These are phyloP conservation scores for Petaurus breviceps DNA, from an alignment of 2,113 vertebrate species.

Conservation along the genomic window DNA sequence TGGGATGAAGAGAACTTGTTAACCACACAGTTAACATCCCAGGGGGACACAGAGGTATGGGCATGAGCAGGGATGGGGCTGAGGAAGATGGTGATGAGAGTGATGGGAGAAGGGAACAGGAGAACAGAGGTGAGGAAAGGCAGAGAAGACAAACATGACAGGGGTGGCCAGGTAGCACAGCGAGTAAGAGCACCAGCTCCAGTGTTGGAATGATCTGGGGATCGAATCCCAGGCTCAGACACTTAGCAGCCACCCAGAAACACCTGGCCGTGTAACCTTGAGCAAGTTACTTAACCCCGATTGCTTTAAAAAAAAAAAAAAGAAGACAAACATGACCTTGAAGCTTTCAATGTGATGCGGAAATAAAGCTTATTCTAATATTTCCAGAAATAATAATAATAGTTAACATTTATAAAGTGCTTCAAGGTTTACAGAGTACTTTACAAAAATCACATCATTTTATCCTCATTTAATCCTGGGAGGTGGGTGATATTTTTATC, in stretches of 20 bases:
- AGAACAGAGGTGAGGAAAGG: neutral
- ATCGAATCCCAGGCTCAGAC: no score
- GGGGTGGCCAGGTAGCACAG: no score
- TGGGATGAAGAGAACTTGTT: neutral
- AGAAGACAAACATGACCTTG: neutral
- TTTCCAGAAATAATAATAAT: neutral
- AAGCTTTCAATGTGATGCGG: neutral
- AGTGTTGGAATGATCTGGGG: no score
- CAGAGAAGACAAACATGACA: neutral
- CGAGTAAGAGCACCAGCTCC: no score
- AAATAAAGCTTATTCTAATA: neutral
- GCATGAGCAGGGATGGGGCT: neutral
- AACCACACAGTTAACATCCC: neutral
- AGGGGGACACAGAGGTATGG: neutral
- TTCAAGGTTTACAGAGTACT: neutral
- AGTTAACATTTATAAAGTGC: neutral
- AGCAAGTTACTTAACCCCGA: no score
- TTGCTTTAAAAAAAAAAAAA: no score
- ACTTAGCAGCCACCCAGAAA: no score
- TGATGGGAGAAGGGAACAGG: neutral
- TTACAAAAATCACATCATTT: neutral
- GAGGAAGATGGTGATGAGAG: neutral
- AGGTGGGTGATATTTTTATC: neutral
- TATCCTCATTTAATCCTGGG: neutral
- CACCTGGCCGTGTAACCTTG: no score